A percentile compares a stretch with the other conserved stretches of the same genome.
phyloP scores from a whole-genome alignment of 2,113 vertebrate species.

The Nesoenas mayeri region DNA sequence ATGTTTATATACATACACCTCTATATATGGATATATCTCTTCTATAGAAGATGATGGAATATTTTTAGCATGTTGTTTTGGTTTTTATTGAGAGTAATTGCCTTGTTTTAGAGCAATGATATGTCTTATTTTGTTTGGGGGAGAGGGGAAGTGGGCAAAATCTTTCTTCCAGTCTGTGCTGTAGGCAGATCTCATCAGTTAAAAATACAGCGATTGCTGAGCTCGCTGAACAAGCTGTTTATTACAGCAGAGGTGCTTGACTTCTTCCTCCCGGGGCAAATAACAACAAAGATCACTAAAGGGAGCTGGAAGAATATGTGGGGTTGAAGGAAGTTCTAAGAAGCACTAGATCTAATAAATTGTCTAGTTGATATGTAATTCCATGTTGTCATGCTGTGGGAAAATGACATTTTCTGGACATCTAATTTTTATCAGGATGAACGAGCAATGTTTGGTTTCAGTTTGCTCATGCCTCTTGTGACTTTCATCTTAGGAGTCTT shows the following conservation, averaged over 20 bases:
- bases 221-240: constrained; percentile 18
- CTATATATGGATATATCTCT: neutral
- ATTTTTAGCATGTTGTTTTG: neutral
- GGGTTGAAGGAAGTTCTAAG: neutral
- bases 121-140: neutral
- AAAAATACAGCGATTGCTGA: constrained; percentile 27
- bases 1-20: neutral
- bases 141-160: neutral
- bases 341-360: neutral
- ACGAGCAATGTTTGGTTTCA: neutral
- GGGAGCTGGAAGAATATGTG: neutral
- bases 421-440: neutral
- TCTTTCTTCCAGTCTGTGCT: neutral
- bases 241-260: neutral
- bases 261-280: neutral
- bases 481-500: neutral
- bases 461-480: neutral
- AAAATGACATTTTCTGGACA: neutral
- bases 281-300: neutral
- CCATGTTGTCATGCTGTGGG: neutral
- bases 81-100: neutral
- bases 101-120: neutral
- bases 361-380: neutral
- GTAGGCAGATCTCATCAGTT: constrained; percentile 13
- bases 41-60: neutral